Evolutionary conservation across 2,888 invertebrate species (phyloP).

Genomic region (Pomacea canaliculata): DNA sequence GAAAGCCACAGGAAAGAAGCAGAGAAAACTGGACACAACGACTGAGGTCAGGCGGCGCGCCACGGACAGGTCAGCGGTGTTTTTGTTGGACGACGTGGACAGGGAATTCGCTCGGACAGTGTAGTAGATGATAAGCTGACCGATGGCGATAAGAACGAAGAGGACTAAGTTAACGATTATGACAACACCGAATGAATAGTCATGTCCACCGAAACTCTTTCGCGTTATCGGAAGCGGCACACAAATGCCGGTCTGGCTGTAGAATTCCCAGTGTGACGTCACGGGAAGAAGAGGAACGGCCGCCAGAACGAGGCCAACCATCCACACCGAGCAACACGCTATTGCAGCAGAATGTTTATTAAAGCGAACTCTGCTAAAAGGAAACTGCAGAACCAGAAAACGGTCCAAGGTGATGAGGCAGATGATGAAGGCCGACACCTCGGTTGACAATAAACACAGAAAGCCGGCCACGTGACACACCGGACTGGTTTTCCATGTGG

Average conservation of each 20-base stretch:
- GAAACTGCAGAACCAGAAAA: slow-evolving; percentile 75
- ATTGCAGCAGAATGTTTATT: slow-evolving; percentile 44
- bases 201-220: slow-evolving; percentile 62
- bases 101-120: slow-evolving; percentile 33
- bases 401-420: slow-evolving; percentile 77
- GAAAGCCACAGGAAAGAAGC: slow-evolving; percentile 18
- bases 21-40: slow-evolving; percentile 20
- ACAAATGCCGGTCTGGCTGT: slow-evolving; percentile 62
- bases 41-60: slow-evolving; percentile 19
- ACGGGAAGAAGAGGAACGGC: slow-evolving; percentile 56
- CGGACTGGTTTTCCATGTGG: slow-evolving; percentile 41
- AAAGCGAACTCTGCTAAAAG: slow-evolving; percentile 68
- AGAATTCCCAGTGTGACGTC: slow-evolving; percentile 48
- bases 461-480: slow-evolving; percentile 47
- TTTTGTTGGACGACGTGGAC: background rate
- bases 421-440: slow-evolving; percentile 76
- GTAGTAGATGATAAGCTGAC: slow-evolving; percentile 64
- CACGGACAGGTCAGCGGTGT: slow-evolving; percentile 5
- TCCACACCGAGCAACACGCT: slow-evolving; percentile 51
- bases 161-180: slow-evolving; percentile 59
- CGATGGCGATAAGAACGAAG: slow-evolving; percentile 61
- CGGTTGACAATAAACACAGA: slow-evolving; percentile 71
- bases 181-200: slow-evolving; percentile 64
- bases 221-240: slow-evolving; percentile 65
- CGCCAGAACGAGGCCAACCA: slow-evolving; percentile 50